These are phyloP conservation scores for Aeoliscus strigatus DNA, from an alignment of 2,797 vertebrate genomes.

Conservation along the genomic window DNA sequence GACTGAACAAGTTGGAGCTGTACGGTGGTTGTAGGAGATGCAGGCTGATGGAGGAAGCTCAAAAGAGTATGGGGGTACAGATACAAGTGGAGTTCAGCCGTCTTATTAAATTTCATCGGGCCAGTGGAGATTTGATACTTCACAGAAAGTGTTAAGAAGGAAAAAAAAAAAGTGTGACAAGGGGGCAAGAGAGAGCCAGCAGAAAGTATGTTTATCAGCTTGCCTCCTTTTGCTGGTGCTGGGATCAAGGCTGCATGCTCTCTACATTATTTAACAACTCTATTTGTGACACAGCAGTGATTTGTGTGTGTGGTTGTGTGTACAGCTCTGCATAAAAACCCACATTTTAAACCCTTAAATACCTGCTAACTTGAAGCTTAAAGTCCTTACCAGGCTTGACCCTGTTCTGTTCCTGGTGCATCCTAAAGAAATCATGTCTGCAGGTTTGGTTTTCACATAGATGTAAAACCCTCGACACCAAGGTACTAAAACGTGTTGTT, in stretches of 20 bases:
- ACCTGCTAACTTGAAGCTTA: too few relatives aligned
- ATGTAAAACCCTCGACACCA: too few relatives aligned
- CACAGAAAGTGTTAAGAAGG: constrained; percentile 21
- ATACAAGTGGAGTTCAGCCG: constrained; percentile 18
- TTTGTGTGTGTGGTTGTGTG: constrained; percentile 11
- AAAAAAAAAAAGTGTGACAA: constrained; percentile 18
- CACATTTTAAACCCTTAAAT: too few relatives aligned
- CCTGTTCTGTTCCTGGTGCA: too few relatives aligned
- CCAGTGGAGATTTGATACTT: constrained; percentile 11
- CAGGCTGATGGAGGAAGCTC: neutral
- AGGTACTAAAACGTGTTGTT: too few relatives aligned
- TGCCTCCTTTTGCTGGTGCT: constrained; percentile 33
- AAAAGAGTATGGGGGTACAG: constrained; percentile 9
- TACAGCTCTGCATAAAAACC: too few relatives aligned
- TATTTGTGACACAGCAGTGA: constrained; percentile 38
- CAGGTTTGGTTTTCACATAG: too few relatives aligned
- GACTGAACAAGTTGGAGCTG: too few relatives aligned
- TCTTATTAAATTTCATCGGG: constrained; percentile 36
- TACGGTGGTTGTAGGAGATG: neutral
- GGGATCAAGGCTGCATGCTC: constrained; percentile 41
- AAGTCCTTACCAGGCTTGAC: too few relatives aligned
- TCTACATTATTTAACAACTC: constrained; percentile 54
- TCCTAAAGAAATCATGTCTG: too few relatives aligned
- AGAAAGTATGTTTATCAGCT: constrained; percentile 49
- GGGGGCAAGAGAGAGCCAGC: constrained; percentile 5